Evolutionary conservation across 2,113 vertebrate genomes (phyloP).

Genomic region (Mystacornis crossleyi): DNA sequence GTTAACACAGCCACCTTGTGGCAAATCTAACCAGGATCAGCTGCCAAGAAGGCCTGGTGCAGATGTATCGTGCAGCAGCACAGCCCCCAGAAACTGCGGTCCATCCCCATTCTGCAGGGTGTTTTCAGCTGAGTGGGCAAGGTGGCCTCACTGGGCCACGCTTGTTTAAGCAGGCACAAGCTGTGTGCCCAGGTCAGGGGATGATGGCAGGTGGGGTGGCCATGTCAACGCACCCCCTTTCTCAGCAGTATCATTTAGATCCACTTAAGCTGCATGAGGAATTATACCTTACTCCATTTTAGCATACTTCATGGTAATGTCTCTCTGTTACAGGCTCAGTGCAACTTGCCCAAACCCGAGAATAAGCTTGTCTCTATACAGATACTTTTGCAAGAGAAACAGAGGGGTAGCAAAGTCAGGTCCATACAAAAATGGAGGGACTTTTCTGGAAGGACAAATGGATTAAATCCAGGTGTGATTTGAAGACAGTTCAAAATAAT

Average conservation of each 20-base stretch:
- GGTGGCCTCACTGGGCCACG: neutral
- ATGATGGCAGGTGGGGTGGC: neutral
- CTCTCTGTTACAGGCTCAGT: neutral
- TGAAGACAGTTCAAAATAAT: neutral
- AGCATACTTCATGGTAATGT: neutral
- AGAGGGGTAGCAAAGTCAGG: neutral
- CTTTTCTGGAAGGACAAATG: neutral
- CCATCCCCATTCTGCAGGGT: too few species aligned
- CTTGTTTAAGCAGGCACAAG: rapidly evolving
- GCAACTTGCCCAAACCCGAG: neutral
- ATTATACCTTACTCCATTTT: neutral
- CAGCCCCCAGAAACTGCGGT: rapidly evolving
- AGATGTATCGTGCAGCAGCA: neutral
- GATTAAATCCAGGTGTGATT: neutral
- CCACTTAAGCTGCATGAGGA: neutral
- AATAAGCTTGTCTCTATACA: neutral
- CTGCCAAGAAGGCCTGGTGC: neutral
- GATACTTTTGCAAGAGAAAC: neutral
- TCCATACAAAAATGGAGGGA: neutral
- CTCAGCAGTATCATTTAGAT: neutral
- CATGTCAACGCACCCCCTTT: neutral
- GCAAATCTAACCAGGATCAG: neutral
- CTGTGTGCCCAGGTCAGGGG: rapidly evolving
- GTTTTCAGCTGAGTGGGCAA: neutral
- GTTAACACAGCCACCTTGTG: rapidly evolving